These are phyloP conservation scores for Anolis carolinensis DNA, from an alignment of 2,113 vertebrate species.

Conservation along the genomic window DNA sequence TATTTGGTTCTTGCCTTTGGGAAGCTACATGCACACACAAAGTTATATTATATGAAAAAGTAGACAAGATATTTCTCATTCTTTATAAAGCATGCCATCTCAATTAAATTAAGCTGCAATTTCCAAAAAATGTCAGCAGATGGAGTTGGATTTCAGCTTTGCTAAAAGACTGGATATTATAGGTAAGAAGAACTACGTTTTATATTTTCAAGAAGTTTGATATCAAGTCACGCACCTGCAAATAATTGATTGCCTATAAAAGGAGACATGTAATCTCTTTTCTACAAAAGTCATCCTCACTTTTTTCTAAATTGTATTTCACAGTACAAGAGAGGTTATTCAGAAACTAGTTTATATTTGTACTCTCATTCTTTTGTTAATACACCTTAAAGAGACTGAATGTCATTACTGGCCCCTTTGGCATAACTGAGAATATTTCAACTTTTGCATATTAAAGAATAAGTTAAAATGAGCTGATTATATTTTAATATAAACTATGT, in stretches of 20 bases:
- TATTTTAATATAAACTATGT: background rate
- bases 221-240: background rate
- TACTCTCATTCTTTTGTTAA: background rate
- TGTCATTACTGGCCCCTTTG: background rate
- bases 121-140: slow-evolving; percentile 40
- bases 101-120: slow-evolving; percentile 15
- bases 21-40: background rate
- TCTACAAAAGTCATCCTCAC: background rate
- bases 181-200: background rate
- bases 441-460: background rate
- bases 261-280: background rate
- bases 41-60: rapidly evolving
- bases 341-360: background rate
- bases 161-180: background rate
- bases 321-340: slow-evolving; percentile 5
- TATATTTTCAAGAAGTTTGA: background rate
- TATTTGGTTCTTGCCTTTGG: background rate
- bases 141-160: slow-evolving; percentile 60
- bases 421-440: background rate
- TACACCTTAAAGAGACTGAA: background rate
- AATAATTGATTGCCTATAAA: background rate
- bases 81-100: background rate
- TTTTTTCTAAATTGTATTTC: background rate
- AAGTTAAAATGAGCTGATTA: background rate
- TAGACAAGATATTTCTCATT: rapidly evolving